phyloP scores from a whole-genome alignment of 2,888 invertebrate genomes.

The Lamproptera curius region DNA sequence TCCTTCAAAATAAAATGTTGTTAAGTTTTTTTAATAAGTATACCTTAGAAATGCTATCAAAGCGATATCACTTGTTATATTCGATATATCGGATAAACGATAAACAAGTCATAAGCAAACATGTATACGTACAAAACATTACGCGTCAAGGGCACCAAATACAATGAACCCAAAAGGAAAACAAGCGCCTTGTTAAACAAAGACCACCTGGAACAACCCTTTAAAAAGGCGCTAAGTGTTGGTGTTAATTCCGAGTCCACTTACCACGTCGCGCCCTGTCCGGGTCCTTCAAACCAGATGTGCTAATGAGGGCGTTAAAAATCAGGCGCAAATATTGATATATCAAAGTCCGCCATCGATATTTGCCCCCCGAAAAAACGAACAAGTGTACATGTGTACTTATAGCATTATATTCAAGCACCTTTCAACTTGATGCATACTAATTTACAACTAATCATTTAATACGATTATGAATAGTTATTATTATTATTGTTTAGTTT shows the following conservation, averaged over 20 bases:
- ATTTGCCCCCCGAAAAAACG: constrained; percentile 15
- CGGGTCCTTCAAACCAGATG: constrained; percentile 29
- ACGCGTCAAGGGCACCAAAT: constrained; percentile 20
- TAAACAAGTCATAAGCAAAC: no score
- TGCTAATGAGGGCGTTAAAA: constrained; percentile 55
- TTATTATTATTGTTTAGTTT: no score
- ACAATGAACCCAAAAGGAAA: constrained; percentile 24
- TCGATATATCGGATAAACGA: no score
- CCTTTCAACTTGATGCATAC: no score
- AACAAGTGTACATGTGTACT: no score
- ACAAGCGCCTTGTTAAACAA: constrained; percentile 51
- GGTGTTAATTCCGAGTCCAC: constrained; percentile 63
- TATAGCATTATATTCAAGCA: no score
- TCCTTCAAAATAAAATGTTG: no score
- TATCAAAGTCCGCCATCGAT: constrained; percentile 29
- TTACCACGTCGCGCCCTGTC: constrained; percentile 40
- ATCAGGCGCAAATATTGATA: constrained; percentile 51
- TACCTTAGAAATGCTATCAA: no score
- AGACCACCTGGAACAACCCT: constrained; percentile 70
- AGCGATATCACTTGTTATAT: no score
- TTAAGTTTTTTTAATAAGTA: no score
- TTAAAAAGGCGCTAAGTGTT: constrained; percentile 62
- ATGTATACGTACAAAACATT: not conserved
- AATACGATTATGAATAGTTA: no score
- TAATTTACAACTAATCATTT: no score